Conservation (phyloP, 2,113 vertebrate species). For the Cyanoderma ruficeps region DNA sequence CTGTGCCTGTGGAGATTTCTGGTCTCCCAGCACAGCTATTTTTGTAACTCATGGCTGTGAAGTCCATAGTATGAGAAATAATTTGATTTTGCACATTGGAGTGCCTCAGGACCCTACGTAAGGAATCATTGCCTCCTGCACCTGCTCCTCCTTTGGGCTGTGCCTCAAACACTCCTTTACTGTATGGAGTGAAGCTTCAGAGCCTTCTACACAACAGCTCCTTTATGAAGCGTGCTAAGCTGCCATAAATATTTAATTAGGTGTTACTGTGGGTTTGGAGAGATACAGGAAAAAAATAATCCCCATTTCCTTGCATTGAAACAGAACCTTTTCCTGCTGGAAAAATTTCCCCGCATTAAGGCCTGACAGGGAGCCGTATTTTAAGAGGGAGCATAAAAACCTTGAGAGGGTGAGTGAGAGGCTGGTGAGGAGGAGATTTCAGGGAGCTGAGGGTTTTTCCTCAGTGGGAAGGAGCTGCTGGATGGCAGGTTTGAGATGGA, state of each 20-base stretch:
- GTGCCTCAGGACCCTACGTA: background rate
- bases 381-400: background rate
- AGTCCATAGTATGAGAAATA: background rate
- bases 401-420: background rate
- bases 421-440: background rate
- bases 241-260: conserved; percentile 34
- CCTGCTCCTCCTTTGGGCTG: background rate
- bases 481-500: background rate
- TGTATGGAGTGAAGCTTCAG: background rate
- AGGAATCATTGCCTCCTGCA: background rate
- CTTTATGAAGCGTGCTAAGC: conserved; percentile 20
- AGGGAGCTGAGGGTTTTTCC: background rate
- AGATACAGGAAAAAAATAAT: background rate
- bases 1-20: conserved; percentile 28
- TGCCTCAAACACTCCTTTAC: background rate
- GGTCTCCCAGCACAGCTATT: conserved; percentile 30
- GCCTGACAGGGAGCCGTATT: background rate
- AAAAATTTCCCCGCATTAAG: background rate
- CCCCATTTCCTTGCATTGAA: background rate
- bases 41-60: conserved; percentile 19
- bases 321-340: background rate
- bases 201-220: conserved; percentile 17
- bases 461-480: background rate
- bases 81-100: background rate
- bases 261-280: conserved; percentile 18